These are phyloP conservation scores for Aphidoletes aphidimyza DNA, from an alignment of 2,888 invertebrate genomes.

Conservation along the genomic window DNA sequence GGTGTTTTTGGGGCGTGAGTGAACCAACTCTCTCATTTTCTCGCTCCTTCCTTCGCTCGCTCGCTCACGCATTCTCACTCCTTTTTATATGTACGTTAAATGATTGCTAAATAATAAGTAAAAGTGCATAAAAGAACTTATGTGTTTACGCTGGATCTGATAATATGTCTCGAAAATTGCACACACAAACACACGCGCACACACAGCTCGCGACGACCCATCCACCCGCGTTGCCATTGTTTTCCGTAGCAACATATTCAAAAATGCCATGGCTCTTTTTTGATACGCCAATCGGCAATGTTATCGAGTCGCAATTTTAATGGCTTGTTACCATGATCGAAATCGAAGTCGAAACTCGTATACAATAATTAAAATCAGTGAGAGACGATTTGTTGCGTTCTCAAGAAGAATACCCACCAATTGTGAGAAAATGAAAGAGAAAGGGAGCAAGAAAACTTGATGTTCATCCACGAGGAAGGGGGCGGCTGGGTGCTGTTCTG, in stretches of 20 bases:
- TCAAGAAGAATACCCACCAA: too few species aligned
- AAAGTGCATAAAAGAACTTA: constrained; percentile 34
- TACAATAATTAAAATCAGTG: neutral
- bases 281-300: neutral
- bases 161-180: neutral
- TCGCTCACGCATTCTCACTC: too few species aligned
- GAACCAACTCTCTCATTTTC: too few species aligned
- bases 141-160: neutral
- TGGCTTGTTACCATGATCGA: neutral
- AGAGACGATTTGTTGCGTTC: too few species aligned
- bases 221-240: too few species aligned
- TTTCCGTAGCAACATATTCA: too few species aligned
- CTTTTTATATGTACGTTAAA: constrained; percentile 14
- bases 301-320: neutral
- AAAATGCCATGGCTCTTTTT: neutral
- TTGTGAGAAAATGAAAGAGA: too few species aligned
- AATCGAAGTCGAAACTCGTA: neutral
- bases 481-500: too few species aligned
- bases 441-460: too few species aligned
- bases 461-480: too few species aligned
- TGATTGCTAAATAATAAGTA: constrained; percentile 42
- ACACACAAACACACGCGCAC: neutral
- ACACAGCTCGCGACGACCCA: too few species aligned
- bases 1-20: neutral
- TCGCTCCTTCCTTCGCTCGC: too few species aligned